These are phyloP conservation scores for Ptilonorhynchus violaceus DNA, from an alignment of 2,113 vertebrate species.

Conservation along the genomic window DNA sequence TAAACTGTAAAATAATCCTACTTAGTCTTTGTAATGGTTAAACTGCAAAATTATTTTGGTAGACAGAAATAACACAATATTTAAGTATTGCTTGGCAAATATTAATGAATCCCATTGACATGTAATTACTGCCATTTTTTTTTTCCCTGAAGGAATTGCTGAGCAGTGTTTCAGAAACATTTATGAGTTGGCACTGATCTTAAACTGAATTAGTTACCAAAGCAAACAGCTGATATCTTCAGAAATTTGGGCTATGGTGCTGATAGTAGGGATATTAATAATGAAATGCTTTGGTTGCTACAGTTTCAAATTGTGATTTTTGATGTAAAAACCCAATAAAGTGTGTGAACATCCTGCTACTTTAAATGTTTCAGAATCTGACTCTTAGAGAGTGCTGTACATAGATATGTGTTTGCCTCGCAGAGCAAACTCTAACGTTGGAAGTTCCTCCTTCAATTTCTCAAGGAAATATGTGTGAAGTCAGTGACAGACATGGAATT, in stretches of 20 bases:
- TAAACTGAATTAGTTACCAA: neutral
- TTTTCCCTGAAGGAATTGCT: neutral
- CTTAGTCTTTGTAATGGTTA: neutral
- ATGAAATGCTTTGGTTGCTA: neutral
- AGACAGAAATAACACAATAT: neutral
- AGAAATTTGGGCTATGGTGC: neutral
- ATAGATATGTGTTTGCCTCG: neutral
- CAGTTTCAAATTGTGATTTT: neutral
- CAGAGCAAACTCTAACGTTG: neutral
- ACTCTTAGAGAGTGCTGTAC: neutral
- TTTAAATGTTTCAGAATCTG: neutral
- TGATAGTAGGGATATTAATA: neutral
- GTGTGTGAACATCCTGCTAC: neutral
- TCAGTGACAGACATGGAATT: neutral
- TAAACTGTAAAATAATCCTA: neutral
- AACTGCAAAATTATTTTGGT: neutral
- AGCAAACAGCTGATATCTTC: neutral
- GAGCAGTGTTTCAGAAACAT: neutral
- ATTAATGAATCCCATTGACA: neutral
- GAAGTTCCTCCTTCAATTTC: neutral
- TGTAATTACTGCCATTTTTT: neutral
- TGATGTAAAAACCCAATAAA: neutral
- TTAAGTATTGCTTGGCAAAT: neutral
- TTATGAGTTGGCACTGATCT: neutral
- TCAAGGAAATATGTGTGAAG: neutral